Evolutionary conservation across 1,140 invertebrate species (phyloP).

Genomic region (Trichonephila clavipes): DNA sequence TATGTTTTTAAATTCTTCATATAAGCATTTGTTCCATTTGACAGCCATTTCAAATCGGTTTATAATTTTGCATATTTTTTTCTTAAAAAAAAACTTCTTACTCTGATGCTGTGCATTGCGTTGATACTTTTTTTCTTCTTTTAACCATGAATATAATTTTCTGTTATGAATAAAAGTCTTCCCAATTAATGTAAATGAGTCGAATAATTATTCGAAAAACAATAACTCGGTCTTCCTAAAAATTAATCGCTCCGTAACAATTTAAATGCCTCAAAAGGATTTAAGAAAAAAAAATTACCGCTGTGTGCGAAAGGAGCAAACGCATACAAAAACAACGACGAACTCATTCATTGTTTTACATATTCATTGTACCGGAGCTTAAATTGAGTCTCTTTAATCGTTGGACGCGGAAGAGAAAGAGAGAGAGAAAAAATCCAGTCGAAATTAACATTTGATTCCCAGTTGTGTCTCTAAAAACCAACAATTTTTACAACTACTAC

Average conservation of each 20-base stretch:
- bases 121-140: background rate
- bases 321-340: slow-evolving; percentile 28
- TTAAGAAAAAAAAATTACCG: background rate
- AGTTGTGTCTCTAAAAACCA: slow-evolving; percentile 56
- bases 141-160: slow-evolving; percentile 42
- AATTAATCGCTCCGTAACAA: slow-evolving; percentile 54
- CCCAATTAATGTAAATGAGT: slow-evolving; percentile 38
- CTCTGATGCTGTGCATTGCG: background rate
- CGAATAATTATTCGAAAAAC: slow-evolving; percentile 57
- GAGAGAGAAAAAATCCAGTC: slow-evolving; percentile 3
- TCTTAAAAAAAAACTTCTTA: background rate
- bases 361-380: slow-evolving; percentile 40
- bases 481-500: slow-evolving; percentile 65
- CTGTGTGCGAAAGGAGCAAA: background rate
- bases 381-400: slow-evolving; percentile 53
- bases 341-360: slow-evolving; percentile 56
- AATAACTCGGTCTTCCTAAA: slow-evolving; percentile 44
- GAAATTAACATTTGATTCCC: slow-evolving; percentile 71
- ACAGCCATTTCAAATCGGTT: no score
- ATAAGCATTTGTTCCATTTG: no score
- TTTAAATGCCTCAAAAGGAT: slow-evolving; percentile 43
- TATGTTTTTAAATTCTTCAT: no score
- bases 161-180: slow-evolving; percentile 50
- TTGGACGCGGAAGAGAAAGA: background rate
- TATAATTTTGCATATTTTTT: no score